These are phyloP conservation scores for Mesitornis unicolor DNA, from an alignment of 2,113 vertebrate genomes.

Conservation along the genomic window DNA sequence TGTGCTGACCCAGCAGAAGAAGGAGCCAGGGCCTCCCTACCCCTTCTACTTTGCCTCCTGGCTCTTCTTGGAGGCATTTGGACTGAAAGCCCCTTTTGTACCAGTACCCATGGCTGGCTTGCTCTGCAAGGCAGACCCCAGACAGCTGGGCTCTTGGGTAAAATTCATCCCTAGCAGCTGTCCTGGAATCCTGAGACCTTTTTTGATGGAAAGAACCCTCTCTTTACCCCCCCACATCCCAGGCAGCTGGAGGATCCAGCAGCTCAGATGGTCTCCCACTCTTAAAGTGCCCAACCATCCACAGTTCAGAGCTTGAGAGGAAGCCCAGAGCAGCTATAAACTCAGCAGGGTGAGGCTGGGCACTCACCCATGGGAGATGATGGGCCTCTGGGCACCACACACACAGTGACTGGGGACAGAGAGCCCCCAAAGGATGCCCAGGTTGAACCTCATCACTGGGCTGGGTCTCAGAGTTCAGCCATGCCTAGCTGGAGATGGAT, in stretches of 20 bases:
- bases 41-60: not conserved
- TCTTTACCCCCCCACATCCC: not conserved
- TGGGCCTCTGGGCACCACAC: not conserved
- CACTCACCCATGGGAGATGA: not conserved
- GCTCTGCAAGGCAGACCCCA: not conserved
- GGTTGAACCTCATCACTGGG: not conserved
- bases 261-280: not conserved
- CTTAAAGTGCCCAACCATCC: not conserved
- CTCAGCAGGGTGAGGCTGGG: rapidly evolving
- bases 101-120: not conserved
- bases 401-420: rapidly evolving
- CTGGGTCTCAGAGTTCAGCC: not conserved
- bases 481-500: not conserved
- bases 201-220: not conserved
- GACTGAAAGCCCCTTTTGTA: slow-evolving; percentile 59
- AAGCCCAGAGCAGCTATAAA: not conserved
- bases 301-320: not conserved
- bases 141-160: slow-evolving; percentile 31
- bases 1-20: not conserved
- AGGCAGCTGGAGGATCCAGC: slow-evolving; percentile 20
- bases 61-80: not conserved
- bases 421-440: not conserved
- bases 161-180: slow-evolving; percentile 56
- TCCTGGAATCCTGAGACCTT: not conserved
- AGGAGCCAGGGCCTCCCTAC: not conserved